Conservation (phyloP, 92 coral and sea anemone species). For the Virgularia gustaviana region DNA sequence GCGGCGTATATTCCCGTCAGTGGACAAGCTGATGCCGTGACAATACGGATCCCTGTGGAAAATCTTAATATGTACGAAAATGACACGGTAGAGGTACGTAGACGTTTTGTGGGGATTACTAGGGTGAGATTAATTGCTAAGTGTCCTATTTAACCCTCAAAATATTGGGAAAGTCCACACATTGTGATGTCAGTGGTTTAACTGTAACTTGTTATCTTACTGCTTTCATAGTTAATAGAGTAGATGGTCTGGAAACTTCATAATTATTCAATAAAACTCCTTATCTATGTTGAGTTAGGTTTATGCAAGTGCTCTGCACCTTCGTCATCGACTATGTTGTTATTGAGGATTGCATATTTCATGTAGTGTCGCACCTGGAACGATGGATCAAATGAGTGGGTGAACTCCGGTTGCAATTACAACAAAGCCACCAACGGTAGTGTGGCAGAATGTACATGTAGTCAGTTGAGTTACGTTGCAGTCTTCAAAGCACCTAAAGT, state of each 20-base stretch:
- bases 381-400: conserved; percentile 54
- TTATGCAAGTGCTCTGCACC: too few relatives aligned
- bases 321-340: too few relatives aligned
- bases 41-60: conserved; percentile 57
- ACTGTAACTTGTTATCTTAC: too few relatives aligned
- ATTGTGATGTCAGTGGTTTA: too few relatives aligned
- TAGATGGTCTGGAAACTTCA: too few relatives aligned
- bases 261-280: too few relatives aligned
- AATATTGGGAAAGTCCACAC: too few relatives aligned
- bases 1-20: conserved; percentile 50
- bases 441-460: conserved; percentile 46
- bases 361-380: conserved; percentile 77
- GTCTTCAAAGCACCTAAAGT: conserved; percentile 53
- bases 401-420: conserved; percentile 48
- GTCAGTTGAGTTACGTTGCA: conserved; percentile 58
- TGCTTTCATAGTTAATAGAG: too few relatives aligned
- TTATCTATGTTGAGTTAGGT: too few relatives aligned
- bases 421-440: conserved; percentile 8
- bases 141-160: not conserved
- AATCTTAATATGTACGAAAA: conserved; percentile 26
- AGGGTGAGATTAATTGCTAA: not conserved
- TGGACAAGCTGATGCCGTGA: conserved; percentile 45
- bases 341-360: not conserved
- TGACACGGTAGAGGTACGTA: conserved; percentile 29
- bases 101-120: too few relatives aligned